phyloP scores from a whole-genome alignment of 2,888 invertebrate genomes.

The Ophion ventricosus region DNA sequence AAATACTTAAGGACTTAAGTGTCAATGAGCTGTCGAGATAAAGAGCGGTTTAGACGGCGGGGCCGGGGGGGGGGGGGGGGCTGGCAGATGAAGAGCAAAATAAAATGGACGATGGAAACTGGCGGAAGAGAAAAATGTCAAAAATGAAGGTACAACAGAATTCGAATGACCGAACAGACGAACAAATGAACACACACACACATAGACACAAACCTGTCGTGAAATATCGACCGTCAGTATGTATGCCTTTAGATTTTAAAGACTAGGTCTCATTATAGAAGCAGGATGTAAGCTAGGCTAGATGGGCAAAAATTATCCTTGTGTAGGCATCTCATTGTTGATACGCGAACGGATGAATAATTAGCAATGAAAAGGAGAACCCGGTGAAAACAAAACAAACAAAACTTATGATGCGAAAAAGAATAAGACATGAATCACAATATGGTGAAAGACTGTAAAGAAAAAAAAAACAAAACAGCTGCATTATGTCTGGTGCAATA shows the following conservation, averaged over 20 bases:
- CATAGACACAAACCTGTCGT: constrained; percentile 71
- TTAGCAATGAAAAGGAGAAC: constrained; percentile 46
- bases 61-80: not conserved
- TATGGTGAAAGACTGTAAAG: constrained; percentile 12
- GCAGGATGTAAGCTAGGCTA: constrained; percentile 74
- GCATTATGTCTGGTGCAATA: constrained; percentile 66
- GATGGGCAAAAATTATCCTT: constrained; percentile 77
- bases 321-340: constrained; percentile 82
- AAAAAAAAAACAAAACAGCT: constrained; percentile 34
- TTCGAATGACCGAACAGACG: constrained; percentile 33
- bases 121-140: constrained; percentile 31
- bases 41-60: not conserved
- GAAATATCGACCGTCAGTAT: constrained; percentile 80
- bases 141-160: constrained; percentile 45
- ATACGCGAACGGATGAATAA: constrained; percentile 70
- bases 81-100: constrained; percentile 37
- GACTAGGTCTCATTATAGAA: constrained; percentile 78
- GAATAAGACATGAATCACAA: constrained; percentile 34
- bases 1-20: constrained; percentile 81
- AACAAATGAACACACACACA: constrained; percentile 26
- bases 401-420: constrained; percentile 4
- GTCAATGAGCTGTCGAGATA: constrained; percentile 56
- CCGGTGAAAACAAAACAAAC: constrained; percentile 36
- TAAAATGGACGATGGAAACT: too few relatives aligned
- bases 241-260: constrained; percentile 83